Evolutionary conservation across 1,140 invertebrate species (phyloP), one percentile per base, ranked within the genome.

Genomic region (Danaus melanippus): DNA sequence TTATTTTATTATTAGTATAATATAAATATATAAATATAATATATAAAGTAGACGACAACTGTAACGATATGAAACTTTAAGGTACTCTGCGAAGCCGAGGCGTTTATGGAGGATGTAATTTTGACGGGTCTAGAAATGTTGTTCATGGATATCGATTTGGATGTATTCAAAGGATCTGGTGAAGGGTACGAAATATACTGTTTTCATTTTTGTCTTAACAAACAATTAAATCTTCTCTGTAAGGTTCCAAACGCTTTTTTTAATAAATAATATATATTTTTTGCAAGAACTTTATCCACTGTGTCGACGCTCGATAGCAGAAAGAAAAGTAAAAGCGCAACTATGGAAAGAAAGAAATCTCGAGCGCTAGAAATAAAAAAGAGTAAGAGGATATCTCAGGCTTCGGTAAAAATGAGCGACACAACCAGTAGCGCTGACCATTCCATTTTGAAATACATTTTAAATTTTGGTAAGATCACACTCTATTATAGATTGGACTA

Each of bases 61-160:
- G 10, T 17, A 55, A 41, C 15, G 11, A 41, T 56, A 42, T 53
- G 9, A 56, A 42, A 43, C 11, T 62, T 67, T 46, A 42, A 85
- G 83, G 67, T 86, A n/a, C 47, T 78, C 9, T 84, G 81, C 55
- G 76, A 84, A 64, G 79, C 71, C 17, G 81, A 86, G 64, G 75
- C 79, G 1, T 86, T 86, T 51, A 76, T 80, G 67, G 83, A 84
- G 64, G 83, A 86, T 61, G 78, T 86, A 2, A 82, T 83, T 49
- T 48, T 86, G 10, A 42, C 75, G 11, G 78, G 79, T 5, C 60
- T 86, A 7, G 76, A 86, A 59, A 86, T 86, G 79, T 64, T 86
- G 6, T 69, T 81, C 11, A 79, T 84, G 76, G 76, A 86, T 39
- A 66, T 64, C 9, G 80, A 85, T 64, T 53, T 81, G 6, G 76